Evolutionary conservation across 2,113 vertebrate genomes (phyloP), one percentile per base, ranked within the genome.

Genomic region (Pseudorectes ferrugineus): DNA sequence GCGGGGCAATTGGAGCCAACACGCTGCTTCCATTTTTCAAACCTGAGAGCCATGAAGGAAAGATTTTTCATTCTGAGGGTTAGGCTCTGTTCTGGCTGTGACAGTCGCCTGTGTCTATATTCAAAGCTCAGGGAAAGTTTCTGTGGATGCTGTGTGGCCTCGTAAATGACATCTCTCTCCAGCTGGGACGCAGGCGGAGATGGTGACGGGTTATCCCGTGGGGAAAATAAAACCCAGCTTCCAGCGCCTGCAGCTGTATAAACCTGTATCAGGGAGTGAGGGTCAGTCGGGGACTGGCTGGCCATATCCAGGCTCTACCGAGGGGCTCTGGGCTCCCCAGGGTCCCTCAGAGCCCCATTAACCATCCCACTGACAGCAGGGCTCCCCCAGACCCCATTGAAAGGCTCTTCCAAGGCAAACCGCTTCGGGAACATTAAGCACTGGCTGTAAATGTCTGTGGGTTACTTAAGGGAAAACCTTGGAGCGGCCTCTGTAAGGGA

Each of bases 201-300:
- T 14, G 28, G n/a, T 51, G 75, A 71, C 42, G 6, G 40, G 11
- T 59, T 22, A 35, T 9, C 36, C 28, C 3, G 0, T 2, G 11
- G 21, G 35, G 36, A 10, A 36, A 55, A 55, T 62, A 21, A 33
- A 38, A 9, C 5, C 2, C 18, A 13, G 59, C 22, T 31, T 18
- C 29, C 89, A 74, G 49, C 81, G 68, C 36, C 65, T 65, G 40
- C 57, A 62, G 52, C 78, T 33, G 2, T 12, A 40, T 6, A 18
- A 73, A 74, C 11, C 58, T 3, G 0, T 2, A 2, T 2, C 6
- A 15, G 25, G 1, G 9, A 61, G 49, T 4, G 18, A 54, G 66
- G 54, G 6, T 61, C 40, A 25, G 2, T 2, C 3, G 0, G 54
- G 48, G 43, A 48, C 49, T 25, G 31, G 12, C 55, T 5, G 0